Evolutionary conservation across 2,797 vertebrate species (phyloP).

Genomic region (Hafferia zeledoni): DNA sequence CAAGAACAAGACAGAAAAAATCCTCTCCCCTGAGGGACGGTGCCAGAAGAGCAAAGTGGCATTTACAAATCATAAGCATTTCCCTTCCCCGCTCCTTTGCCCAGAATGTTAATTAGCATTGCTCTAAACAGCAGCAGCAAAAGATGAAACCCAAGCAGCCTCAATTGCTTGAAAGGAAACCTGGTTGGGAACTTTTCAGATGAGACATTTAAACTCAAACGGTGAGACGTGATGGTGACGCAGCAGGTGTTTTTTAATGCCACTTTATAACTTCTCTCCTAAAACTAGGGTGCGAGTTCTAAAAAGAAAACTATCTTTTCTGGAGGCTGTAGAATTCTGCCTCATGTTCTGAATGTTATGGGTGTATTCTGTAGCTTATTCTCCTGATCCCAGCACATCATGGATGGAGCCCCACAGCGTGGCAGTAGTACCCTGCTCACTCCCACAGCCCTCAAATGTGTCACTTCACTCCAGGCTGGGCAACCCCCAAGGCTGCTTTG

Average conservation of each 20-base stretch:
- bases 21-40: neutral
- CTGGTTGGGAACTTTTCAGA: neutral
- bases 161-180: neutral
- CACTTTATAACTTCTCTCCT: neutral
- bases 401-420: neutral
- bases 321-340: neutral
- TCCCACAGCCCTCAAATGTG: neutral
- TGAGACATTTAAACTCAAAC: neutral
- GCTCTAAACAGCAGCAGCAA: neutral
- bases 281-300: neutral
- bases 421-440: neutral
- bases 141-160: neutral
- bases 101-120: slow-evolving; percentile 54
- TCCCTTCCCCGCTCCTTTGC: slow-evolving; percentile 33
- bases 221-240: neutral
- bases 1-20: neutral
- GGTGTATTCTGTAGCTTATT: neutral
- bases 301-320: neutral
- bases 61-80: slow-evolving; percentile 55
- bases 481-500: neutral
- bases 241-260: slow-evolving; percentile 26
- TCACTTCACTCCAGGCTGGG: neutral
- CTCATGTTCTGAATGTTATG: neutral
- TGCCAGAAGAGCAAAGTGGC: slow-evolving; percentile 39
- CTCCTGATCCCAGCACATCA: neutral